phyloP scores from a whole-genome alignment of 2,113 vertebrate species.

The Ploceus nigricollis region DNA sequence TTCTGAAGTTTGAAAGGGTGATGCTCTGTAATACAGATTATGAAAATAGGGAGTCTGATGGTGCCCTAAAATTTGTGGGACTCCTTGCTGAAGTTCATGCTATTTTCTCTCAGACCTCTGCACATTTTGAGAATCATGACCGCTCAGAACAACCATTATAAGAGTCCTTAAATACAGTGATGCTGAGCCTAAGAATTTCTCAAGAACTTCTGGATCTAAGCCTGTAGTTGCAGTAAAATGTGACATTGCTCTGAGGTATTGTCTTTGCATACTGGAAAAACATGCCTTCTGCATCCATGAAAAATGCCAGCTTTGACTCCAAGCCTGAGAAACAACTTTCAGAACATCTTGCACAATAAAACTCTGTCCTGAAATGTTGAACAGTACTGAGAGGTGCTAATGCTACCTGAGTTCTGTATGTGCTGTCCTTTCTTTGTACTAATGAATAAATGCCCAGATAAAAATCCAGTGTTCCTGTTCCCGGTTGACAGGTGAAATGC shows the following conservation, averaged over 20 bases:
- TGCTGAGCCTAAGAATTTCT: background rate
- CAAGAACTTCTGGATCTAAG: background rate
- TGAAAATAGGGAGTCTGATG: background rate
- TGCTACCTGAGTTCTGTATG: background rate
- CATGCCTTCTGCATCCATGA: background rate
- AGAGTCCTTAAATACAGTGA: background rate
- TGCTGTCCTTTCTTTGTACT: background rate
- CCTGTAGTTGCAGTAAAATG: background rate
- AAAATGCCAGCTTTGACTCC: background rate
- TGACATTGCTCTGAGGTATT: background rate
- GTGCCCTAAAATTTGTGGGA: background rate
- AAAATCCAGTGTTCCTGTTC: background rate
- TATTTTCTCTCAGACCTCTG: background rate
- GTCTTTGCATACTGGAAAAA: background rate
- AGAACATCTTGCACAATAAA: background rate
- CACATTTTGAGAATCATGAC: background rate
- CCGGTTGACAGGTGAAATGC: background rate
- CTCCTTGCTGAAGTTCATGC: background rate
- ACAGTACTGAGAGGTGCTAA: background rate
- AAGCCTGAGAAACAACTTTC: background rate
- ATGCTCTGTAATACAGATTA: background rate
- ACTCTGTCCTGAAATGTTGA: background rate
- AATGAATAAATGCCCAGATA: background rate
- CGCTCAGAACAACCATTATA: accelerated
- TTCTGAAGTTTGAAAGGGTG: background rate